phyloP scores from a whole-genome alignment of 2,797 vertebrate species.

The Peromyscus attwateri region DNA sequence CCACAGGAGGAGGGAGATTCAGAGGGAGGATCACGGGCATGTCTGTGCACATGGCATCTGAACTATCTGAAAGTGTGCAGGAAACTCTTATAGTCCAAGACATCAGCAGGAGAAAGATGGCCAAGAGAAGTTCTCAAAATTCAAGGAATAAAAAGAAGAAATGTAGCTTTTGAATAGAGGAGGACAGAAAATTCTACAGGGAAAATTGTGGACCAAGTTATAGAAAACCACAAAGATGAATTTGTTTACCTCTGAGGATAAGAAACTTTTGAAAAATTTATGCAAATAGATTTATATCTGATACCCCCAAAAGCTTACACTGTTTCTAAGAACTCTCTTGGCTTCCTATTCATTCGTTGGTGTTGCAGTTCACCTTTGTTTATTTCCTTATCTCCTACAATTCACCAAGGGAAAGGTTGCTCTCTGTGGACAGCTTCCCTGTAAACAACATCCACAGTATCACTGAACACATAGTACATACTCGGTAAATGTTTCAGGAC shows the following conservation, averaged over 20 bases:
- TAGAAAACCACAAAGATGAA: not conserved
- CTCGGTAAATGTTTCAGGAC: not conserved
- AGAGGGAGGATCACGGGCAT: not conserved
- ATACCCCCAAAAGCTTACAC: not conserved
- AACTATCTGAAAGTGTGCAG: not conserved
- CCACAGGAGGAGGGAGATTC: no score
- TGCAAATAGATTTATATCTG: not conserved
- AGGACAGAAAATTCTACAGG: not conserved
- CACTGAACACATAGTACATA: no score
- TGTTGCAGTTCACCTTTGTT: fast-evolving
- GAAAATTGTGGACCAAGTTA: not conserved
- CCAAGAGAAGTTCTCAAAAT: not conserved
- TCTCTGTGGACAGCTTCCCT: not conserved
- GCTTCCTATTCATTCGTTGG: not conserved
- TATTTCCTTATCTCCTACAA: not conserved
- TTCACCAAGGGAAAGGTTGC: not conserved
- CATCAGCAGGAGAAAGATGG: no score
- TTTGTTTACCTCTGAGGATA: not conserved
- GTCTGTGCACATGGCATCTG: not conserved
- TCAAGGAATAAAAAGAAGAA: not conserved
- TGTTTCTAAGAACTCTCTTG: not conserved
- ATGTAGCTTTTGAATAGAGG: not conserved
- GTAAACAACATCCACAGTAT: fast-evolving
- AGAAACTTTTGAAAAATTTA: not conserved
- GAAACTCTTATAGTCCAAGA: fast-evolving